Evolutionary conservation across 2,797 vertebrate genomes (phyloP).

Genomic region (Acanthiza pusilla): DNA sequence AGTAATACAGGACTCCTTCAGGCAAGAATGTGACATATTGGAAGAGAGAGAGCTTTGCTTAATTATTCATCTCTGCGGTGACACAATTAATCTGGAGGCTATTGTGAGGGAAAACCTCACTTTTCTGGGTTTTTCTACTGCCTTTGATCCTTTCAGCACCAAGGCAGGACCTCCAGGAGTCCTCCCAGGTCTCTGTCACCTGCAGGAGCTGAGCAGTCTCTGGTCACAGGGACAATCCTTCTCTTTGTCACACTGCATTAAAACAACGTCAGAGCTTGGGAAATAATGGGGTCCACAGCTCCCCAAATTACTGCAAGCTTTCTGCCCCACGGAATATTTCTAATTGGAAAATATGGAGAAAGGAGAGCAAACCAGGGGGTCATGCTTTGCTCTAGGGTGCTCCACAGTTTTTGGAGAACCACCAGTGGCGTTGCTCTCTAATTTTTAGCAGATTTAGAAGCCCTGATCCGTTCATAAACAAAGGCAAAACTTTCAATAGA

Average conservation of each 20-base stretch:
- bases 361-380: neutral
- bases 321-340: neutral
- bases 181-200: neutral
- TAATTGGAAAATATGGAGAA: neutral
- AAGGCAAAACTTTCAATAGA: neutral
- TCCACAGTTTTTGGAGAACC: neutral
- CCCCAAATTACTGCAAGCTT: neutral
- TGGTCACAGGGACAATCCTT: neutral
- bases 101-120: neutral
- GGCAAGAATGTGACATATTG: neutral
- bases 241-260: neutral
- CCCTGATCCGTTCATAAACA: neutral
- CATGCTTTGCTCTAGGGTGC: neutral
- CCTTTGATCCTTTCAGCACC: neutral
- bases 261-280: neutral
- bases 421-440: neutral
- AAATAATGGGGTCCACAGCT: neutral
- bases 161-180: neutral
- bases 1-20: neutral
- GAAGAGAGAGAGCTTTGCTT: neutral
- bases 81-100: neutral
- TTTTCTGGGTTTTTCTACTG: neutral
- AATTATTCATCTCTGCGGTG: neutral
- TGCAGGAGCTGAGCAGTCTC: rapidly evolving
- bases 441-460: neutral